These are phyloP conservation scores for Echinarachnius parma DNA, from an alignment of 53 echinoderm and acorn worm genomes.

Conservation along the genomic window DNA sequence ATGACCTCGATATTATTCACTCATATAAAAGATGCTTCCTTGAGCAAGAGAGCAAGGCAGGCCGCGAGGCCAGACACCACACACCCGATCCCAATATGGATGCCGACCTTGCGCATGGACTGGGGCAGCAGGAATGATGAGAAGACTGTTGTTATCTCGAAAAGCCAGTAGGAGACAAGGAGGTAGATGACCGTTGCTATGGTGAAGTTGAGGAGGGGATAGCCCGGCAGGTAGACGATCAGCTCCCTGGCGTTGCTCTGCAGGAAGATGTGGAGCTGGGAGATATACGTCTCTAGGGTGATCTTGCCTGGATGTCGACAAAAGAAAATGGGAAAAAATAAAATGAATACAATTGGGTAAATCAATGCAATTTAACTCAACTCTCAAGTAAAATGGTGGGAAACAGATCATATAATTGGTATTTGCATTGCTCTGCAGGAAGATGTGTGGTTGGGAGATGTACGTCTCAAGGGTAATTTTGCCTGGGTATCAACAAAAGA, in stretches of 20 bases:
- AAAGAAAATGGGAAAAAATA: too few species aligned
- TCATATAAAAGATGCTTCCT: constrained; percentile 52
- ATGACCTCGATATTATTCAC: too few species aligned
- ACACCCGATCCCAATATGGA: constrained; percentile 5
- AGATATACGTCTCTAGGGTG: constrained; percentile 82
- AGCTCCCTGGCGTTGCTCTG: constrained; percentile 58
- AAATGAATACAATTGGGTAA: too few species aligned
- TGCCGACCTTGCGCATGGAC: constrained; percentile 29
- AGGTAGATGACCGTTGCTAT: constrained; percentile 63
- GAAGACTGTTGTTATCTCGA: constrained; percentile 73
- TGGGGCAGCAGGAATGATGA: constrained; percentile 68
- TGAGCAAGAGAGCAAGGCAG: constrained; percentile 53
- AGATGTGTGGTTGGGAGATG: constrained; percentile 73
- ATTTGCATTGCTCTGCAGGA: constrained; percentile 61
- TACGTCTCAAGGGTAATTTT: constrained; percentile 83
- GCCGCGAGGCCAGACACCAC: constrained; percentile 53
- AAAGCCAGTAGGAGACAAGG: constrained; percentile 59
- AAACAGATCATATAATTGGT: too few species aligned
- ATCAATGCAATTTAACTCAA: too few species aligned
- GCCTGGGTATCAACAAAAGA: constrained; percentile 68
- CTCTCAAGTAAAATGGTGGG: too few species aligned
- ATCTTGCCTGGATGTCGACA: too few species aligned
- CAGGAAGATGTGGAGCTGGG: constrained; percentile 69
- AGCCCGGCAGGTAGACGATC: constrained; percentile 70
- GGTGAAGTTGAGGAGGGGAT: constrained; percentile 75